Conservation (phyloP, 2,113 vertebrate species). For the Grallaria varia region DNA sequence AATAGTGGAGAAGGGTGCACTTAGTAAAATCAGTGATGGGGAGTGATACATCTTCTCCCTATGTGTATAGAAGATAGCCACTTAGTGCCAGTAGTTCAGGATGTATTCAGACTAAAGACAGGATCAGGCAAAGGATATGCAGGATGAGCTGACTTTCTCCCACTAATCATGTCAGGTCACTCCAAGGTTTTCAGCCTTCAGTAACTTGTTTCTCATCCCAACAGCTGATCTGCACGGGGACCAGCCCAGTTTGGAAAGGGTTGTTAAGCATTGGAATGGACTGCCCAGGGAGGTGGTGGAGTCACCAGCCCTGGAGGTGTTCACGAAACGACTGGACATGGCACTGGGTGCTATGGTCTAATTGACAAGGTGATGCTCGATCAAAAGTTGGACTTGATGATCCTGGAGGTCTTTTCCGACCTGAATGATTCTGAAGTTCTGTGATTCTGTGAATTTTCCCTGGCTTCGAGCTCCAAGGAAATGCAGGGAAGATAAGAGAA, state of each 20-base stretch:
- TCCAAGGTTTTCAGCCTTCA: not conserved
- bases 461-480: not conserved
- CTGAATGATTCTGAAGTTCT: not conserved
- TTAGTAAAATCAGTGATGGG: not conserved
- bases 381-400: not conserved
- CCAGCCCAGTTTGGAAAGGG: not conserved
- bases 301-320: not conserved
- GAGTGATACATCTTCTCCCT: not conserved
- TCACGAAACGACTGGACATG: not conserved
- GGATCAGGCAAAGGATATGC: not conserved
- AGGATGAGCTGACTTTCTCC: not conserved
- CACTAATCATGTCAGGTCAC: not conserved
- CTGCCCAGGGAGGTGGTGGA: not conserved
- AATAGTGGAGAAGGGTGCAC: not conserved
- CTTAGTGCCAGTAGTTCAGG: not conserved
- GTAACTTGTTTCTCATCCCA: not conserved
- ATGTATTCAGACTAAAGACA: not conserved
- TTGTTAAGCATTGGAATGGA: not conserved
- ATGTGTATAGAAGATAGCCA: not conserved
- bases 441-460: not conserved
- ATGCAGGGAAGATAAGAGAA: not conserved
- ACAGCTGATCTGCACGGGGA: not conserved
- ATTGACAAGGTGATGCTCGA: not conserved
- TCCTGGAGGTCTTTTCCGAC: not conserved
- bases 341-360: not conserved